Conservation (phyloP, 2,797 vertebrate species). For the Microhierax caerulescens region DNA sequence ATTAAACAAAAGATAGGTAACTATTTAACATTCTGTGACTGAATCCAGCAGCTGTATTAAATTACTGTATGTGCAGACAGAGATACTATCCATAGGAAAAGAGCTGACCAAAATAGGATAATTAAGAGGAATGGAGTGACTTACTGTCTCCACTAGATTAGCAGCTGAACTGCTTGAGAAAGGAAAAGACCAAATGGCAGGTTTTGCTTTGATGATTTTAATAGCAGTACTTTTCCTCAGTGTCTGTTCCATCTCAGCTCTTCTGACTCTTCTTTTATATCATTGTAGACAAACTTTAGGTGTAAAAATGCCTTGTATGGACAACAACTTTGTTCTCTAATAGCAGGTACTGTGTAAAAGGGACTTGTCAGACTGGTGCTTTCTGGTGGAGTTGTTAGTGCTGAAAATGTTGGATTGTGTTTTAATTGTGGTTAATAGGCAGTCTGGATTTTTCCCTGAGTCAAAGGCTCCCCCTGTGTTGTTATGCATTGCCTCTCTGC, state of each 20-base stretch:
- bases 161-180: not conserved
- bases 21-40: conserved; percentile 14
- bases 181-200: not conserved
- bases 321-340: not conserved
- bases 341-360: not conserved
- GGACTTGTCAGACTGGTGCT: not conserved
- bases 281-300: not conserved
- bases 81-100: not conserved
- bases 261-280: not conserved
- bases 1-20: conserved; percentile 20
- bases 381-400: not conserved
- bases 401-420: not conserved
- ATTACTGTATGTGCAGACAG: not conserved
- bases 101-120: not conserved
- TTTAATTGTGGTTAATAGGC: not conserved
- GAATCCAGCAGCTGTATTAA: not conserved
- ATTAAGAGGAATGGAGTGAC: not conserved
- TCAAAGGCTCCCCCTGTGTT: not conserved
- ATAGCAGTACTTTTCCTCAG: not conserved
- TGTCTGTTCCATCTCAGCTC: not conserved
- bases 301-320: not conserved
- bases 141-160: not conserved
- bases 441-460: not conserved
- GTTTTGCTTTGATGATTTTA: not conserved
- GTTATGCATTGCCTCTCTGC: not conserved